These are phyloP conservation scores for Corynorhinus townsendii DNA, from an alignment of 2,113 vertebrate genomes.

Conservation along the genomic window DNA sequence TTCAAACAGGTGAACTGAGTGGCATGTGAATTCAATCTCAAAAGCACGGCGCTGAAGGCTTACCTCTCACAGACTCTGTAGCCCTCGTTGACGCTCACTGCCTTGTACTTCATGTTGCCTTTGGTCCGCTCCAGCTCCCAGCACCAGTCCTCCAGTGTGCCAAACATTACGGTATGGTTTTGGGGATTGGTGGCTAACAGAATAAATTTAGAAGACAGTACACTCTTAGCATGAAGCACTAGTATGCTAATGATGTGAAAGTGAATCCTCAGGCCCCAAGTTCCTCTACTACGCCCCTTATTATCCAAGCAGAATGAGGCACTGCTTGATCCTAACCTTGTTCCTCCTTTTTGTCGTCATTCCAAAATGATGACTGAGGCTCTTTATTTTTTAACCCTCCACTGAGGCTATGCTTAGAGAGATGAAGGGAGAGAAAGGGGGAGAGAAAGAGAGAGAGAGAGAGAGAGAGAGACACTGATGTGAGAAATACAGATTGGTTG, in stretches of 20 bases:
- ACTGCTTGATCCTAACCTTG: not conserved
- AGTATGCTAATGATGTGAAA: not conserved
- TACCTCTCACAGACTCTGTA: constrained; percentile 84
- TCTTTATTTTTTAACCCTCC: not conserved
- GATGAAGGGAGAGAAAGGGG: too few relatives aligned
- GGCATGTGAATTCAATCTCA: not conserved
- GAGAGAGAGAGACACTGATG: too few relatives aligned
- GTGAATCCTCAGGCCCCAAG: not conserved
- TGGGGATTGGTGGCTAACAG: constrained; percentile 69
- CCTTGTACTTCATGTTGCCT: constrained; percentile 82
- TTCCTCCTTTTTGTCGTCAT: not conserved
- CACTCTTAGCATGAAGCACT: not conserved
- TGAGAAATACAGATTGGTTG: too few relatives aligned
- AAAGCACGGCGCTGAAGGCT: not conserved
- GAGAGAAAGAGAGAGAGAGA: too few relatives aligned
- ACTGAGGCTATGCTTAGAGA: too few relatives aligned
- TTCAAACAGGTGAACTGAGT: rapidly evolving
- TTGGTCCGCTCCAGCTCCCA: constrained; percentile 87
- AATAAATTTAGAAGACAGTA: not conserved
- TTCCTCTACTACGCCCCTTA: not conserved
- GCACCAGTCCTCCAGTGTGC: constrained; percentile 85
- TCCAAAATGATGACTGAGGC: not conserved
- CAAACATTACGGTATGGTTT: constrained; percentile 86
- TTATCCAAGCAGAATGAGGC: not conserved
- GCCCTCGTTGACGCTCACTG: constrained; percentile 81